These are phyloP conservation scores for Capra hircus DNA, from an alignment of 2,113 vertebrate genomes.

Conservation along the genomic window DNA sequence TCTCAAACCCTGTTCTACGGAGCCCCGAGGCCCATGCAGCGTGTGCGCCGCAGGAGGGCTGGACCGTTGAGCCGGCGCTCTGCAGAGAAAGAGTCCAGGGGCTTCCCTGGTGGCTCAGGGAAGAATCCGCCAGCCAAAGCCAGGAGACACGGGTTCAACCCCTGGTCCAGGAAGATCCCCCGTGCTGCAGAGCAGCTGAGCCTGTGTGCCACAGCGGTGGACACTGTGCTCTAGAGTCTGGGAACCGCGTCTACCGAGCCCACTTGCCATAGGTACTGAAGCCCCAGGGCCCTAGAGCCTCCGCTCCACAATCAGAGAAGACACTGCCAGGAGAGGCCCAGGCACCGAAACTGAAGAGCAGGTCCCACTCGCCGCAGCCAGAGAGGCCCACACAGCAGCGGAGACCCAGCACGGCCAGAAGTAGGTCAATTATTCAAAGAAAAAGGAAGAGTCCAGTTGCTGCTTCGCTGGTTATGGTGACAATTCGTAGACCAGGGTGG, in stretches of 20 bases:
- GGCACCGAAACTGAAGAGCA: accelerated
- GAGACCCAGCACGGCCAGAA: not conserved
- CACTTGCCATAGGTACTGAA: not conserved
- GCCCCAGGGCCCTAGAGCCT: accelerated
- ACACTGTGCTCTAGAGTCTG: not conserved
- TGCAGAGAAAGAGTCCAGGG: not conserved
- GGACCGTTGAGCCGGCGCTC: accelerated
- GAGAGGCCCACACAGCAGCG: not conserved
- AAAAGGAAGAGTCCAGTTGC: not conserved
- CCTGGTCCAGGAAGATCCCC: not conserved
- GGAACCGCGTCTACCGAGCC: not conserved
- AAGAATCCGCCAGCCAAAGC: accelerated
- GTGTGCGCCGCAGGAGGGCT: not conserved
- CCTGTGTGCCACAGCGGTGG: accelerated
- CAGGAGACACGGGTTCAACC: not conserved
- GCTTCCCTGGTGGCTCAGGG: not conserved
- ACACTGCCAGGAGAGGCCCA: not conserved
- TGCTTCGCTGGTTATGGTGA: not conserved
- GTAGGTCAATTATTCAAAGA: not conserved
- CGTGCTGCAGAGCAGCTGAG: not conserved
- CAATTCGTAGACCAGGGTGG: not conserved
- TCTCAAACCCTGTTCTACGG: no score
- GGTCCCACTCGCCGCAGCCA: not conserved
- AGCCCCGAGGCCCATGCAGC: not conserved
- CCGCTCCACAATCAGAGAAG: not conserved